Conservation (phyloP, 2,113 vertebrate genomes). For the Petroica traversi region DNA sequence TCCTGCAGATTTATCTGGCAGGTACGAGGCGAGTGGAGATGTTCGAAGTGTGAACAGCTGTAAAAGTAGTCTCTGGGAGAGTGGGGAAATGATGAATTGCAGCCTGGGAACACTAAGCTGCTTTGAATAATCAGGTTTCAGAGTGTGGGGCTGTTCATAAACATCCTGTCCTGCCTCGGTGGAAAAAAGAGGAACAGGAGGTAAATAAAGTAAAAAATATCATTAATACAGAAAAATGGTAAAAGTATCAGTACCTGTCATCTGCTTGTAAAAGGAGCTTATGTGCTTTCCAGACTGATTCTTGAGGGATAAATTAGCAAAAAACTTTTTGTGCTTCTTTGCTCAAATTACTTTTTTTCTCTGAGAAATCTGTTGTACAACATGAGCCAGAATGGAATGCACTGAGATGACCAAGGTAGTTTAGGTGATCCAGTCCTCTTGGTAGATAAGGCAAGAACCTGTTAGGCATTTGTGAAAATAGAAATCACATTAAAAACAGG, state of each 20-base stretch:
- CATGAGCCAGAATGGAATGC: not conserved
- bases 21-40: not conserved
- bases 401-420: not conserved
- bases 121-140: conserved; percentile 54
- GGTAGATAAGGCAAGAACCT: not conserved
- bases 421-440: not conserved
- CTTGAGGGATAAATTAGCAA: not conserved
- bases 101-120: conserved; percentile 2
- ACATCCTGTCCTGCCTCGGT: not conserved
- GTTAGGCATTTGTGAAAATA: not conserved
- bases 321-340: not conserved
- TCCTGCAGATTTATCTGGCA: conserved; percentile 14
- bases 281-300: conserved; percentile 5
- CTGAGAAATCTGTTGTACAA: not conserved
- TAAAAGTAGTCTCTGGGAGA: conserved; percentile 34
- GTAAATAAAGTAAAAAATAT: not conserved
- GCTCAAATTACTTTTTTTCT: not conserved
- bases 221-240: not conserved
- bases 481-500: not conserved
- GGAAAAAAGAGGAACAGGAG: not conserved
- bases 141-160: conserved; percentile 6
- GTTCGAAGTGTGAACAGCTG: conserved; percentile 16
- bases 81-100: conserved; percentile 24
- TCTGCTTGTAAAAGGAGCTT: not conserved
- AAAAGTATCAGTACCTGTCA: not conserved